Base-by-base conservation (phyloP, 92 coral and sea anemone genomes). In the Zoanthus solanderi region DNA sequence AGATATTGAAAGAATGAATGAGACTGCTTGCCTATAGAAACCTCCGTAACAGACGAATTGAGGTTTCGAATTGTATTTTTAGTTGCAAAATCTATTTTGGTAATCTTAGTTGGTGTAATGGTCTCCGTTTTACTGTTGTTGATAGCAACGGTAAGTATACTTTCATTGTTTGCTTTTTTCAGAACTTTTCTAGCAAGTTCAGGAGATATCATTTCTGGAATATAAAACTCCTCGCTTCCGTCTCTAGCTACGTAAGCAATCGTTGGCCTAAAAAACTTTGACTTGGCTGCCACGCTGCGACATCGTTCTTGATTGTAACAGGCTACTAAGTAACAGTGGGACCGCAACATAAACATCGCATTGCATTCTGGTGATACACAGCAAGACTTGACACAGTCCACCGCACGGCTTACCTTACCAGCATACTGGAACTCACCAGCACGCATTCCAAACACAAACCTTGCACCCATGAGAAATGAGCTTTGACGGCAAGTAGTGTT, bases 261-360 rank as follows among this genome's bases (percentile, higher is more conserved):
- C 17, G 91, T 90, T 2, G 98, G 98, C 18, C 48, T 82, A 63
- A 92, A 94, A 63, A 92, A 92, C 63, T 82, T 87, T 32, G 99
- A 95, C 69, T 88, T 88, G 0, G 92, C 98, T 11, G 60, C 88
- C 17, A 91, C 95, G 71, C 96, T 91, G 47, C 86, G 90, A 87
- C 99, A 97, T 58, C 83, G 81, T 15, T 58, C 54, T 54, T 93
- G 91, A 79, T 79, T 90, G 45, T 89, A 83, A 66, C 99, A 97
- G 17, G 94, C 83, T 7, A 97, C 96, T 74, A 97, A 71, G 52
- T 90, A 94, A 58, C 99, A 96, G 30, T 92, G 87, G 9, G 92
- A 87, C 14, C 98, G 90, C 72, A 96, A 72, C 94, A 96, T 82
- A 76, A 96, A 96, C 74, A 93, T 85, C 42, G 98, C 98, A 78